Evolutionary conservation across 2,797 vertebrate species (phyloP), one percentile per base, ranked within the genome.

Genomic region (Heterohyrax brucei): DNA sequence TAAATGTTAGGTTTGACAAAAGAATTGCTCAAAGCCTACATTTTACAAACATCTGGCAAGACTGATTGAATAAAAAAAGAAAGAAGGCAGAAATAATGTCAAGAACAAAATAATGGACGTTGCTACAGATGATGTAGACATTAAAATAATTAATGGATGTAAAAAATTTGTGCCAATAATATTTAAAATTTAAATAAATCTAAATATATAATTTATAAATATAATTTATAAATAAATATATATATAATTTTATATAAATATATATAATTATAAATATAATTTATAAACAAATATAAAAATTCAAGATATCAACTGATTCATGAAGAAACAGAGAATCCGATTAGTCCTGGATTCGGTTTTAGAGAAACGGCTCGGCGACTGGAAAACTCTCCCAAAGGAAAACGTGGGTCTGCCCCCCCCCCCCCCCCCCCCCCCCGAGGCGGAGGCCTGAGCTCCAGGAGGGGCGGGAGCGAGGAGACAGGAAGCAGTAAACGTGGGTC

Each of bases 241-340:
- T 39, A 39, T 39, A 39, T 39, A 39, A 39, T 39, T 39, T 39
- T 39, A 39, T 39, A 39, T 39, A 39, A 39, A 39, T 39, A 39
- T 39, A 39, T 39, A 39, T 39, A 39, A 39, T 39, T 39, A 39
- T 39, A 39, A 39, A 39, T 39, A 39, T 39, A 39, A 39, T 3
- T 39, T 39, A 39, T 39, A 39, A 39, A 39, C 3, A 39, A 39
- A 39, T 39, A 39, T 39, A 39, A 39, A 39, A 39, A 39, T 39
- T 39, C 39, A 39, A 39, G 39, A 39, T 39, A 39, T 39, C 39
- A 66, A 53, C 26, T 39, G 21, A 89, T 13, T 80, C 26, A 84
- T 84, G 61, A 92, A 83, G 59, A 93, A 95, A 50, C 46, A 70
- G 48, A 92, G 56, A 76, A 79, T 18, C 21, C 39, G 21, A 86